Base-by-base conservation (phyloP, 1,140 invertebrate genomes). In the Listronotus oregonensis region DNA sequence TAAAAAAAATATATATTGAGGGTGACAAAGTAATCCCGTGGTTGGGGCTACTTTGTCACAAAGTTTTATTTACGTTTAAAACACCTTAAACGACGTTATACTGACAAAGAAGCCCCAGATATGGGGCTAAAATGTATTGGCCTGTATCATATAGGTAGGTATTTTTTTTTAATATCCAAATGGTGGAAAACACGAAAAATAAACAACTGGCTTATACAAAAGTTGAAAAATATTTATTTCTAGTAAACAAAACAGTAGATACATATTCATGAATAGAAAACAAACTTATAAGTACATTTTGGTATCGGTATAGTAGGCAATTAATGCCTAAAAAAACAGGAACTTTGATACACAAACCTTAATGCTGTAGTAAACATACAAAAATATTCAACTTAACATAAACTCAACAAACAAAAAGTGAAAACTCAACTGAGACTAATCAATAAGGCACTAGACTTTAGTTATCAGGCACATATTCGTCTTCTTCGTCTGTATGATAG, bases 21-120 rank as follows among this genome's bases (percentile, higher is more conserved):
- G 18, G 18, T 47, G 44, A 47, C 44, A 47, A 47, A 47, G 44
- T 47, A 47, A 47, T 9, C 44, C 44, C 44, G 44, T 3, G 15
- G 44, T 47, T 47, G 18, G 44, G 44, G 44, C 44, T 47, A 47
- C 15, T 14, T 47, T 47, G 11, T 47, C 12, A 14, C 44, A 47
- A 27, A 27, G 21, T 27, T 27, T 27, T 27, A 27, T 27, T 27
- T 3, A 27, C 21, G 21, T 27, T 27, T 17, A 47, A 47, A 47
- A 47, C 44, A 47, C 44, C 44, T 47, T 14, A 47, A 47, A 47
- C 44, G 44, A 47, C 44, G 44, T 47, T 47, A 17, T 47, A 47
- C 44, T 47, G 44, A 47, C 44, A 47, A 10, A 47, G 11, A 47
- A 47, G 5, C 21, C 21, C 21, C 21, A 27, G 21, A 27, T 27